Evolutionary conservation across 2,797 vertebrate genomes (phyloP), one percentile per base, ranked within the genome.

Genomic region (Lepidocolaptes lacrymiger): DNA sequence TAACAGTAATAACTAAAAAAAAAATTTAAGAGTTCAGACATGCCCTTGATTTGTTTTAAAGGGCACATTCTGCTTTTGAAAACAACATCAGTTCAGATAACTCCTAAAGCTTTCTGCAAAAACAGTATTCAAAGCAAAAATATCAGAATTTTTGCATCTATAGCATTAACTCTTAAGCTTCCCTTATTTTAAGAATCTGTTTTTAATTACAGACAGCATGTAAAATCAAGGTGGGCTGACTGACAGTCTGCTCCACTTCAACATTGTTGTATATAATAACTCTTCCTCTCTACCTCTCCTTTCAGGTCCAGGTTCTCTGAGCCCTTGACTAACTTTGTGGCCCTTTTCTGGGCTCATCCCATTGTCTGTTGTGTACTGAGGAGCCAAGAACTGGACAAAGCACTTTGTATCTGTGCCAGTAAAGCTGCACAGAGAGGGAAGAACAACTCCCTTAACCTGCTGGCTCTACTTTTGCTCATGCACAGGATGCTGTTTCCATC

Each of bases 11-110:
- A 94, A 93, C 82, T 92, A 28, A 78, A 79, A 93, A 28, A 44
- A 90, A 89, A 89, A 36, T 13, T 61, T 63, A 59, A 75, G 79
- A 88, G 72, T 91, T 96, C 85, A 96, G 87, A 91, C 66, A 36
- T 91, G 82, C 69, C 91, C 91, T 96, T 95, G 95, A 90, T 95
- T 95, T 96, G 69, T 79, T 96, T 93, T 78, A 97, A 96, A 96
- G 92, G 95, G 95, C 89, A 95, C 26, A 21, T 89, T 91, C 58
- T 63, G 76, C 89, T 96, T 93, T 93, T 96, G 96, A 96, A 93
- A 95, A 93, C 93, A 96, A 71, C 91, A 96, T 94, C 95, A 91
- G 49, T 64, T 93, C 87, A 85, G 58, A 59, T 81, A 92, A 88
- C 82, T 96, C 76, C 85, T 39, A 84, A 76, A 92, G 92, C 78